Conservation (phyloP, 2,888 invertebrate species). For the Scelioninae gen. 1 region DNA sequence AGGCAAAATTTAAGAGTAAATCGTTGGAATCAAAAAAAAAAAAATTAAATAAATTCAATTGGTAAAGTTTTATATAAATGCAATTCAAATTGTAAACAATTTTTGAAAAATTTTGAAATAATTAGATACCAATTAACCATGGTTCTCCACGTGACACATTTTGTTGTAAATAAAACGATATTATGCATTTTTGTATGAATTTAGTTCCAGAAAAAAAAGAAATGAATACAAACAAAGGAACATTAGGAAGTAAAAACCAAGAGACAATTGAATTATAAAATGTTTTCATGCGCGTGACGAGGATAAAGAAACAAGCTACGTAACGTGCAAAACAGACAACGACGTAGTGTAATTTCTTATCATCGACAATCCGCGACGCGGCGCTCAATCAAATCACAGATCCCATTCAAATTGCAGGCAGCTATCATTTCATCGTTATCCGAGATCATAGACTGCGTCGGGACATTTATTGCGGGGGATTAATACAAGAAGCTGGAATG, state of each 20-base stretch:
- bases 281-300: slow-evolving; percentile 3
- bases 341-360: slow-evolving; percentile 67
- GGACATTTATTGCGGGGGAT: slow-evolving; percentile 39
- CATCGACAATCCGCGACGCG: slow-evolving; percentile 64
- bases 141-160: neutral
- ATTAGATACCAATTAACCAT: too few relatives aligned
- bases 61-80: too few relatives aligned
- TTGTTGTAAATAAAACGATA: slow-evolving; percentile 27
- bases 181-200: slow-evolving; percentile 19
- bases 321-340: slow-evolving; percentile 58
- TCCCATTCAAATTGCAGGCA: slow-evolving; percentile 53
- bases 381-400: slow-evolving; percentile 63
- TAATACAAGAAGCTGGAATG: slow-evolving; percentile 54
- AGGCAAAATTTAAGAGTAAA: too few relatives aligned
- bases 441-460: slow-evolving; percentile 62
- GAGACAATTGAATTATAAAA: neutral
- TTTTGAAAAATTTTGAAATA: too few relatives aligned
- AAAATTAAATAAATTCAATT: too few relatives aligned
- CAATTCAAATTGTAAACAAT: too few relatives aligned
- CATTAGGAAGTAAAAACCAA: neutral
- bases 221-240: neutral
- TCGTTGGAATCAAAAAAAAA: too few relatives aligned
- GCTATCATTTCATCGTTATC: slow-evolving; percentile 59
- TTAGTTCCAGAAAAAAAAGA: neutral
- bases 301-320: slow-evolving; percentile 47